Evolutionary conservation across 1,140 invertebrate species (phyloP).

Genomic region (Polyergus mexicanus): DNA sequence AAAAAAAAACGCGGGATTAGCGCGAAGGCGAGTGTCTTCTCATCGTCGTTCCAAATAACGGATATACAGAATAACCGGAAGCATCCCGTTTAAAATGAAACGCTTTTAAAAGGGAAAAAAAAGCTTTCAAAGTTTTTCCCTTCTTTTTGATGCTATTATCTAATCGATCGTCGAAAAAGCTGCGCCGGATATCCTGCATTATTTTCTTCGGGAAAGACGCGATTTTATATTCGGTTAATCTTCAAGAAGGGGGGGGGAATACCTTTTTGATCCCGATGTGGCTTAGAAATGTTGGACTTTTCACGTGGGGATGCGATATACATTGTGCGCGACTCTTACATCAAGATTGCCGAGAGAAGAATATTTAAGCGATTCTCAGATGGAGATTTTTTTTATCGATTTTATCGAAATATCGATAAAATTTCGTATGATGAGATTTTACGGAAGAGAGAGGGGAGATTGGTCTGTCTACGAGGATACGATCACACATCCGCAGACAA

Average conservation of each 20-base stretch:
- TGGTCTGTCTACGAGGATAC: conserved; percentile 15
- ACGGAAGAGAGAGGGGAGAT: background rate
- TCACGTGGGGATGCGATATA: conserved; percentile 13
- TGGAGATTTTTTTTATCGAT: background rate
- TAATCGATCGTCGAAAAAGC: conserved; percentile 6
- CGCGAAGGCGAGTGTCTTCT: background rate
- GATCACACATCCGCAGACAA: conserved; percentile 13
- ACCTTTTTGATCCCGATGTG: background rate
- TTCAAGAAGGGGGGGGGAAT: background rate
- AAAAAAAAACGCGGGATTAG: conserved; percentile 59
- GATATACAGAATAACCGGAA: background rate
- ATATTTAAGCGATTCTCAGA: conserved; percentile 44
- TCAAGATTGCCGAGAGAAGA: background rate
- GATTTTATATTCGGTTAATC: conserved; percentile 52
- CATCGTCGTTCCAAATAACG: background rate
- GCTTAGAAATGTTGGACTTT: conserved; percentile 45
- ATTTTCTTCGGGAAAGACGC: background rate
- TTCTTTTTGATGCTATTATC: background rate
- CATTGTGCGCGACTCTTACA: background rate
- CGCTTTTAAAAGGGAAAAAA: too few species aligned
- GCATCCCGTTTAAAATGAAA: background rate
- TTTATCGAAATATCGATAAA: background rate
- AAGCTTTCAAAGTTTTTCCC: background rate
- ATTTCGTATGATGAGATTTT: conserved; percentile 9
- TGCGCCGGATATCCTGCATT: background rate